Base-by-base conservation (phyloP, 2,113 vertebrate genomes). In the Mus pahari region DNA sequence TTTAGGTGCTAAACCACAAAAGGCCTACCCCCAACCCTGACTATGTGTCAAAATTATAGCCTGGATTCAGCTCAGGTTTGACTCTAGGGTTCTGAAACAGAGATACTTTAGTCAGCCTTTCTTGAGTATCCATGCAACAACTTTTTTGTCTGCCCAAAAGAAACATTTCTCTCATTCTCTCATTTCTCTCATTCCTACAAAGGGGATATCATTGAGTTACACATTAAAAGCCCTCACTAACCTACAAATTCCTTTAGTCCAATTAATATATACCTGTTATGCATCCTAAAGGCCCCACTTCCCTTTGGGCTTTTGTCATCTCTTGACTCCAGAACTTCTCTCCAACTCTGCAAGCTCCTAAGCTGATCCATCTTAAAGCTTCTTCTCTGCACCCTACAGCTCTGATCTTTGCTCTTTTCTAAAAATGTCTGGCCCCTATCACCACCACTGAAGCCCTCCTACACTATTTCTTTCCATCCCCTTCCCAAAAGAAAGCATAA, bases 371-470 rank as follows among this genome's bases (percentile, higher is more conserved):
- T 22, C 17, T 60, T 60, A 60, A 3, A 16, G 3, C 22, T 16
- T 82, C 12, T 58, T 39, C 24, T 16, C 36, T 6, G 1, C 3
- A 58, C 5, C 11, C 4, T 0, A 6, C 42, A 75, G 42, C 42
- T 31, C 39, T n/a, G 20, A 10, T 24, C 22, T n/a, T 53, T n/a
- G 5, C 11, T 53, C 5, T 82, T 82, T 55, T 55, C 19, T n/a
- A 55, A n/a, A 53, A 50, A 58, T 24, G 9, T 5, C 12, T 26
- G n/a, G n/a, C 10, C 5, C 22, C 5, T 20, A 20, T 19, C 0
- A 3, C 6, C 12, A 7, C 19, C 10, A 68, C 2, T 10, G 1
- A 20, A 42, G 4, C 10, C 9, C 4, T 24, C 11, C 12, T 26
- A 39, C 5, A 39, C 36, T 82, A 20, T 3, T 60, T 58, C 4